Conservation (phyloP, 2,113 vertebrate genomes). For the Amazona guildingii region DNA sequence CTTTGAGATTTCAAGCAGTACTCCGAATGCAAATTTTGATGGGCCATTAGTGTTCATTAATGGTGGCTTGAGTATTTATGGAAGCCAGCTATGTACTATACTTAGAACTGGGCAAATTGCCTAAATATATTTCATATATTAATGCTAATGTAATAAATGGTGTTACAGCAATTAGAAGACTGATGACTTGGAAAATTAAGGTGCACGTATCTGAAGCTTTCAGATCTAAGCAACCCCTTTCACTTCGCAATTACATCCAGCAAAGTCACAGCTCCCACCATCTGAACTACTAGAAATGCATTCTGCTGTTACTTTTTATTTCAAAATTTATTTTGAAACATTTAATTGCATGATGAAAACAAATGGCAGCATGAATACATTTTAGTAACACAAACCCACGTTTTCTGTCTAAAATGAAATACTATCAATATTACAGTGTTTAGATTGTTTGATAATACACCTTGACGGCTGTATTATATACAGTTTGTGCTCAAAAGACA, state of each 20-base stretch:
- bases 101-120: slow-evolving; percentile 76
- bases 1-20: slow-evolving; percentile 68
- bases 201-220: slow-evolving; percentile 55
- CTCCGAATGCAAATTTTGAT: slow-evolving; percentile 73
- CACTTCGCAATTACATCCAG: neutral
- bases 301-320: neutral
- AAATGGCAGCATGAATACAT: neutral
- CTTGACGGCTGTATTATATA: neutral
- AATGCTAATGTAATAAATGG: slow-evolving; percentile 76
- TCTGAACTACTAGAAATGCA: neutral
- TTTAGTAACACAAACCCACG: neutral
- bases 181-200: slow-evolving; percentile 77
- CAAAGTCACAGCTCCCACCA: neutral
- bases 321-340: neutral
- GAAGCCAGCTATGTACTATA: slow-evolving; percentile 78
- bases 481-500: neutral
- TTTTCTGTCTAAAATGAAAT: neutral
- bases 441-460: neutral
- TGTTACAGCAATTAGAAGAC: slow-evolving; percentile 75
- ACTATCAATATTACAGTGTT: neutral
- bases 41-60: slow-evolving; percentile 83
- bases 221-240: slow-evolving; percentile 51
- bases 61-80: slow-evolving; percentile 74
- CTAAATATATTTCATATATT: slow-evolving; percentile 76
- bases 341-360: neutral